Percentiles rank a stretch among this genome's conserved stretches.
Evolutionary conservation across 1,140 invertebrate genomes (phyloP).

Genomic region (Choristoneura fumiferana): DNA sequence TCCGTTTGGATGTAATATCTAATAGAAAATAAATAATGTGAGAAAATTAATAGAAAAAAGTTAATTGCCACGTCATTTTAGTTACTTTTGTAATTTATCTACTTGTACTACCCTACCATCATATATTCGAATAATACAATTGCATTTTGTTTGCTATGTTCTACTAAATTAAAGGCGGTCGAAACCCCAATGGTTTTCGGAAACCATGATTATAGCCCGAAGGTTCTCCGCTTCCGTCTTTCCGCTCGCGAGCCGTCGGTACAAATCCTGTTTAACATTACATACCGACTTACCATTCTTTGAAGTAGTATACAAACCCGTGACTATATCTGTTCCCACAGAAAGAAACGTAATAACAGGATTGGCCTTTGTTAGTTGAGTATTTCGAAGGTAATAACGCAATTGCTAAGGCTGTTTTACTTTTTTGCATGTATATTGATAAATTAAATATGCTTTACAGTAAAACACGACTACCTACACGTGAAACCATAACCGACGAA

Average conservation of each 20-base stretch:
- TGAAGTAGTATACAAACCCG: slow-evolving; percentile 5
- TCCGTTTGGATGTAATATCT: no score
- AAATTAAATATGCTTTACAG: no score
- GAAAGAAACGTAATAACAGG: slow-evolving; percentile 15
- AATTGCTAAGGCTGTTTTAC: no score
- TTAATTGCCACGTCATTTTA: no score
- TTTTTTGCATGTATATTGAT: no score
- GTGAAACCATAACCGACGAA: no score
- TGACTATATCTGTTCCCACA: slow-evolving; percentile 1
- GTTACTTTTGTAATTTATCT: no score
- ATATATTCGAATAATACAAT: neutral
- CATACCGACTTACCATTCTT: slow-evolving; percentile 14
- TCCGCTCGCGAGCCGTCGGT: neutral
- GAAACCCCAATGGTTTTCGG: neutral
- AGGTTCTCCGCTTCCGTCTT: slow-evolving; percentile 2
- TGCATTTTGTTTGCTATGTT: neutral
- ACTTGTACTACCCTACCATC: no score
- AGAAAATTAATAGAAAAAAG: no score
- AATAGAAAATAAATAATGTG: no score
- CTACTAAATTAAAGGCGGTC: neutral
- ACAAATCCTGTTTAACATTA: slow-evolving; percentile 17
- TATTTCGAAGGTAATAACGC: neutral
- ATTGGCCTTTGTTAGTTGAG: slow-evolving; percentile 11
- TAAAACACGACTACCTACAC: no score
- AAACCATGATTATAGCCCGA: neutral